Conservation (phyloP, 2,113 vertebrate genomes). For the Lonchura striata region DNA sequence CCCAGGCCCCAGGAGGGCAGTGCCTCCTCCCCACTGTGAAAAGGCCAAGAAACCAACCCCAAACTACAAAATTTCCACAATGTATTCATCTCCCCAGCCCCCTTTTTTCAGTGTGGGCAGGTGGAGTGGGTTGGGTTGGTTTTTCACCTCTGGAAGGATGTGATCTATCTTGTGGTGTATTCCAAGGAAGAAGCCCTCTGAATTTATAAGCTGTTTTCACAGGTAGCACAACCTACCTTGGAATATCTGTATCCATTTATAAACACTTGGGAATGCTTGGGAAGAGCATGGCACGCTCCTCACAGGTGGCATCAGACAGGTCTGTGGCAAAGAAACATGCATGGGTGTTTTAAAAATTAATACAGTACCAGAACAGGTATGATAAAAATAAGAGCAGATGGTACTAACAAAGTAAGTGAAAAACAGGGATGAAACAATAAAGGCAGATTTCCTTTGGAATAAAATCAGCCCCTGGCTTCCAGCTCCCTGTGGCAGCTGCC, state of each 20-base stretch:
- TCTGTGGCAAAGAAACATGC: neutral
- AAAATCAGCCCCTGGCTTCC: neutral
- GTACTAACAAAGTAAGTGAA: neutral
- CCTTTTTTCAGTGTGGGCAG: no score
- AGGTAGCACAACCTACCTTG: neutral
- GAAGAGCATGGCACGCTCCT: neutral
- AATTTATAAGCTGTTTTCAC: neutral
- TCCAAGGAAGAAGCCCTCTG: neutral
- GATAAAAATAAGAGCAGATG: conserved; percentile 2
- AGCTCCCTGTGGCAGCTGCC: neutral
- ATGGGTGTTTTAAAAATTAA: neutral
- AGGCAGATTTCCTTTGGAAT: conserved; percentile 9
- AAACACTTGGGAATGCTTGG: neutral
- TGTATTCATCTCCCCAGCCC: neutral
- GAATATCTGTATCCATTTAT: neutral
- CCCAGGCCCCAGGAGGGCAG: neutral
- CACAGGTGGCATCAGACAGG: neutral
- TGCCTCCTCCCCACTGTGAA: neutral
- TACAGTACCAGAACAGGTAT: neutral
- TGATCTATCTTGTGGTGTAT: neutral
- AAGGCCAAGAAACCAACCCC: neutral
- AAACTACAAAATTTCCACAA: neutral
- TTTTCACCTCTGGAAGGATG: neutral
- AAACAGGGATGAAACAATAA: neutral
- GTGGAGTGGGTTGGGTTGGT: neutral